These are phyloP conservation scores for Polyommatus iphigenia DNA, from an alignment of 2,888 invertebrate genomes.

Conservation along the genomic window DNA sequence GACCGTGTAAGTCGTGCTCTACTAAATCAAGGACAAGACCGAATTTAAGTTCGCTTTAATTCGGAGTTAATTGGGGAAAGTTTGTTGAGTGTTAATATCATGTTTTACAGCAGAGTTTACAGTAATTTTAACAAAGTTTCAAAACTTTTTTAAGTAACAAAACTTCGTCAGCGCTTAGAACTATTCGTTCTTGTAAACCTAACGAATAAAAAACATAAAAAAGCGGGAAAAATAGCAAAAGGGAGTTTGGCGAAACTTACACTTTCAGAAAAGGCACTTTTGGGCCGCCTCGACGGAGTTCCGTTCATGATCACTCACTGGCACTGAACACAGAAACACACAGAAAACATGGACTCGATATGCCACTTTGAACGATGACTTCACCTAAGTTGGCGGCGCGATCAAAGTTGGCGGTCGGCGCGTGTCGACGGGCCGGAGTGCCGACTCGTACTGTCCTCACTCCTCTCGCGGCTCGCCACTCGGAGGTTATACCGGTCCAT, in stretches of 20 bases:
- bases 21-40: slow-evolving; percentile 26
- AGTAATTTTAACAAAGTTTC: background rate
- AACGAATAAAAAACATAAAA: background rate
- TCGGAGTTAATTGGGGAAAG: background rate
- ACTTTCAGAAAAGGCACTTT: slow-evolving; percentile 74
- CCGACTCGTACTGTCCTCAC: slow-evolving; percentile 36
- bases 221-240: background rate
- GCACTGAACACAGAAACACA: slow-evolving; percentile 67
- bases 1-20: slow-evolving; percentile 34
- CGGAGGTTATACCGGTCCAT: slow-evolving; percentile 63
- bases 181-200: background rate
- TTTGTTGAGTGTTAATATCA: background rate
- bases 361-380: slow-evolving; percentile 73
- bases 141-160: background rate
- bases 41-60: slow-evolving; percentile 20
- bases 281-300: slow-evolving; percentile 71
- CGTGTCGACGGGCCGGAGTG: slow-evolving; percentile 54
- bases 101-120: background rate
- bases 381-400: slow-evolving; percentile 69
- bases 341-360: slow-evolving; percentile 40
- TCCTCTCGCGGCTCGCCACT: slow-evolving; percentile 42
- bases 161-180: too few species aligned
- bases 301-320: slow-evolving; percentile 75
- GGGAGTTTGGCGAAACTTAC: slow-evolving; percentile 51
- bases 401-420: slow-evolving; percentile 55